Conservation (phyloP, 1,140 invertebrate species). For the Danaus plexippus region DNA sequence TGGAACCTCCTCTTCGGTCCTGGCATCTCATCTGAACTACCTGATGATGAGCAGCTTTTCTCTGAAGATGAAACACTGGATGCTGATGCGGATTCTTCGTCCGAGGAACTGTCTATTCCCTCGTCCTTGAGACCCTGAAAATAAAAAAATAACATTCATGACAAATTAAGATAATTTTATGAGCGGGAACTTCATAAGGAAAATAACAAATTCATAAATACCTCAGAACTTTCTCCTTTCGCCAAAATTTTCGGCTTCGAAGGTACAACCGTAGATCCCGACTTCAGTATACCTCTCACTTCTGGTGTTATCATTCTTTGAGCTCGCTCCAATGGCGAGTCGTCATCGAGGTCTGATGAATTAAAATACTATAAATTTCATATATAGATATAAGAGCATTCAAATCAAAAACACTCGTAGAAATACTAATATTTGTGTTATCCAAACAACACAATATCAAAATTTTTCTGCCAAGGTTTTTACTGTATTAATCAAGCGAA, state of each 20-base stretch:
- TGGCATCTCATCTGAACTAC: constrained; percentile 56
- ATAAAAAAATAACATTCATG: background rate
- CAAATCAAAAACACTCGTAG: background rate
- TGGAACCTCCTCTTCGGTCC: constrained; percentile 54
- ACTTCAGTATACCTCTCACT: constrained; percentile 72
- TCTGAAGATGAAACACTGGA: constrained; percentile 64
- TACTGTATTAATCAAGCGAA: constrained; percentile 1
- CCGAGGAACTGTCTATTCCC: constrained; percentile 69
- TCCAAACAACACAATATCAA: background rate
- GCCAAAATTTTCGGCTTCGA: constrained; percentile 48
- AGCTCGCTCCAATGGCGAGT: constrained; percentile 61
- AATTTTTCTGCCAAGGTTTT: constrained; percentile 4
- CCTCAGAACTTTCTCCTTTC: constrained; percentile 69
- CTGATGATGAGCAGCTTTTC: constrained; percentile 67
- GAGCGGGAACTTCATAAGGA: background rate
- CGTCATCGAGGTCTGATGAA: constrained; percentile 54
- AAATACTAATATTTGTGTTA: background rate
- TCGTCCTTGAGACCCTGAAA: constrained; percentile 67
- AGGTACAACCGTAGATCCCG: constrained; percentile 63
- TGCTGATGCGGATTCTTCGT: constrained; percentile 60
- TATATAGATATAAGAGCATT: too few species aligned
- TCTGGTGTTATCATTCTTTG: constrained; percentile 69
- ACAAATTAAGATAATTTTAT: background rate
- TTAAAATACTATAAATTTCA: background rate
- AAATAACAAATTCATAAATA: constrained; percentile 22